Conservation (phyloP, 2,888 invertebrate genomes). For the Stenodera caucasica region DNA sequence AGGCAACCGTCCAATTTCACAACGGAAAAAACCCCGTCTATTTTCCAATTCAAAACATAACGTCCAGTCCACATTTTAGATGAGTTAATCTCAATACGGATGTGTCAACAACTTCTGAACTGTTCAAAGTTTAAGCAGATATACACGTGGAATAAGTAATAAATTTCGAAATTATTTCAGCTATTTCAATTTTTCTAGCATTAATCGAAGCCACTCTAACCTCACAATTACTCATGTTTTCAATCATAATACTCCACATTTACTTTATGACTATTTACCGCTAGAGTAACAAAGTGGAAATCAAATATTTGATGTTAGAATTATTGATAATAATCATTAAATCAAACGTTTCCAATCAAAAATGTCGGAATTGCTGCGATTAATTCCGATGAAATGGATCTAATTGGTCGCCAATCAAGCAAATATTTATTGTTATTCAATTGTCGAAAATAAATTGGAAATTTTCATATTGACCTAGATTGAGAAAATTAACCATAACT, state of each 20-base stretch:
- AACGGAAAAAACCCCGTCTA: neutral
- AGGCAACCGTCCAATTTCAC: slow-evolving; percentile 3
- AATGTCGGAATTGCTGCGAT: neutral
- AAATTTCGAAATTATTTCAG: no score
- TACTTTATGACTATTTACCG: slow-evolving; percentile 17
- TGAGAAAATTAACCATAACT: neutral
- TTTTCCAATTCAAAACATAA: slow-evolving; percentile 2
- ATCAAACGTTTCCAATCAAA: neutral
- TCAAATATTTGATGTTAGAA: slow-evolving; percentile 19
- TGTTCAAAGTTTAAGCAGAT: neutral
- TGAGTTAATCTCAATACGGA: slow-evolving; percentile 1
- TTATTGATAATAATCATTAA: neutral
- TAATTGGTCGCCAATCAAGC: neutral
- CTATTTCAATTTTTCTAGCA: no score
- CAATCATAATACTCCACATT: no score
- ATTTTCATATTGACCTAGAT: neutral
- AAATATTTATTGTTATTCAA: neutral
- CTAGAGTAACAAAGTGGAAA: slow-evolving; percentile 20
- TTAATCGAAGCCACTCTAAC: no score
- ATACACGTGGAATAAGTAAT: neutral
- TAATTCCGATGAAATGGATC: neutral
- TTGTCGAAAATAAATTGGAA: neutral
- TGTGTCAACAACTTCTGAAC: neutral
- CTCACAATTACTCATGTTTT: no score
- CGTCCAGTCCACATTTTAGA: neutral